Evolutionary conservation across 2,888 invertebrate genomes (phyloP).

Genomic region (Teleiodes luculella): DNA sequence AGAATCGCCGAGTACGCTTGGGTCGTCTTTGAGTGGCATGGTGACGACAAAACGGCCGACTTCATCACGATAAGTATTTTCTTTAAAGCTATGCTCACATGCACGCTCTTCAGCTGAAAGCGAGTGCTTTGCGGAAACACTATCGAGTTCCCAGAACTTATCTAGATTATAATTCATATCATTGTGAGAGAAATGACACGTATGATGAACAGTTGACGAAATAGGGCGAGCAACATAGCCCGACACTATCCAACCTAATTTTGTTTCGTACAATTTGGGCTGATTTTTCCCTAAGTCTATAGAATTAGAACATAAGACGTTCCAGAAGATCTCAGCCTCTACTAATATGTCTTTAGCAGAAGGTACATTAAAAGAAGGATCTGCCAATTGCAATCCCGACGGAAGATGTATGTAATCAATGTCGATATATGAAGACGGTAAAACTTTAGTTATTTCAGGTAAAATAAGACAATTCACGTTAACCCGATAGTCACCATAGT

Average conservation of each 20-base stretch:
- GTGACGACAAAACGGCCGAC: slow-evolving; percentile 7
- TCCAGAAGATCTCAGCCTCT: neutral
- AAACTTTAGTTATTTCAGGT: slow-evolving; percentile 19
- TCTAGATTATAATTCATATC: neutral
- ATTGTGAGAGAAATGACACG: neutral
- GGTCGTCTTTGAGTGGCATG: neutral
- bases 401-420: slow-evolving; percentile 12
- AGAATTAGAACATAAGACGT: slow-evolving; percentile 10
- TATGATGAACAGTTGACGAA: neutral
- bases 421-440: slow-evolving; percentile 17
- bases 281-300: slow-evolving; percentile 4
- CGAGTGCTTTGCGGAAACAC: neutral
- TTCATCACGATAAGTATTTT: neutral
- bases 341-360: slow-evolving; percentile 17
- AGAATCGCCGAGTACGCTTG: neutral
- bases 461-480: slow-evolving; percentile 21
- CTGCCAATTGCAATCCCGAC: slow-evolving; percentile 14
- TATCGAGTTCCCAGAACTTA: slow-evolving; percentile 7
- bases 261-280: no score
- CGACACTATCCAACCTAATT: slow-evolving; percentile 14
- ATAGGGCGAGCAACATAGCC: slow-evolving; percentile 1
- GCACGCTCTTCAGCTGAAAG: slow-evolving; percentile 12
- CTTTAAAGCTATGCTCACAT: slow-evolving; percentile 13
- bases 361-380: slow-evolving; percentile 17
- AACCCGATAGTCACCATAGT: slow-evolving; percentile 14